A percentile compares a stretch with the other conserved stretches of the same genome.
These are phyloP conservation scores for Antheraea assamensis DNA, from an alignment of 2,888 invertebrate genomes.

Conservation along the genomic window DNA sequence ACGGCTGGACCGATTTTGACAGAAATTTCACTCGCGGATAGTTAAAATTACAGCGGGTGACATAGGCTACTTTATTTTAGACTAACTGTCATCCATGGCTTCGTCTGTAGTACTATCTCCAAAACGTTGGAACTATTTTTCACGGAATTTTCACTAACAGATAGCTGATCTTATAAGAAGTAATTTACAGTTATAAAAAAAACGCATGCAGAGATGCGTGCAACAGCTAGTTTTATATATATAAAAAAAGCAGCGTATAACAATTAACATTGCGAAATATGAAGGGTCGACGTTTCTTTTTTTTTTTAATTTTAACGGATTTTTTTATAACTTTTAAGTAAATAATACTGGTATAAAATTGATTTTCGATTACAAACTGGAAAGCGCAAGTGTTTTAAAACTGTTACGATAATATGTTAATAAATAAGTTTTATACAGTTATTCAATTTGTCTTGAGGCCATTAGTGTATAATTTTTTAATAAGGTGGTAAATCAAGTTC, in stretches of 20 bases:
- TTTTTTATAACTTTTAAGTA: neutral
- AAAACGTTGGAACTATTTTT: too few relatives aligned
- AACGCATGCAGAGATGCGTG: too few relatives aligned
- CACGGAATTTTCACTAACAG: too few relatives aligned
- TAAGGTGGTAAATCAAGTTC: neutral
- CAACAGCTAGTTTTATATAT: too few relatives aligned
- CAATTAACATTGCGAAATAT: constrained; percentile 5
- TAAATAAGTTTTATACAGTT: neutral
- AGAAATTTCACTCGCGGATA: too few relatives aligned
- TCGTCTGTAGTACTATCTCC: too few relatives aligned
- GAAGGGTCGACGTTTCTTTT: neutral
- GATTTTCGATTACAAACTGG: neutral
- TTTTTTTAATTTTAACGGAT: neutral
- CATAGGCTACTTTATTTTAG: too few relatives aligned
- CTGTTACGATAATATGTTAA: neutral
- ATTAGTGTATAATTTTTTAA: constrained; percentile 2
- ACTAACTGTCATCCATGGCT: too few relatives aligned
- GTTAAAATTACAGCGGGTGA: too few relatives aligned
- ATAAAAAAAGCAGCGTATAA: constrained; percentile 1
- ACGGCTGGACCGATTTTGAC: too few relatives aligned
- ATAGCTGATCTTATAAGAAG: too few relatives aligned
- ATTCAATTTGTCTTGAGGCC: neutral
- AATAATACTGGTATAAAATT: constrained; percentile 1
- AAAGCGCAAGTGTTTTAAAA: constrained; percentile 5
- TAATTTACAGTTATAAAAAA: too few relatives aligned